Evolutionary conservation across 2,888 invertebrate species (phyloP).

Genomic region (Trilocha varians): DNA sequence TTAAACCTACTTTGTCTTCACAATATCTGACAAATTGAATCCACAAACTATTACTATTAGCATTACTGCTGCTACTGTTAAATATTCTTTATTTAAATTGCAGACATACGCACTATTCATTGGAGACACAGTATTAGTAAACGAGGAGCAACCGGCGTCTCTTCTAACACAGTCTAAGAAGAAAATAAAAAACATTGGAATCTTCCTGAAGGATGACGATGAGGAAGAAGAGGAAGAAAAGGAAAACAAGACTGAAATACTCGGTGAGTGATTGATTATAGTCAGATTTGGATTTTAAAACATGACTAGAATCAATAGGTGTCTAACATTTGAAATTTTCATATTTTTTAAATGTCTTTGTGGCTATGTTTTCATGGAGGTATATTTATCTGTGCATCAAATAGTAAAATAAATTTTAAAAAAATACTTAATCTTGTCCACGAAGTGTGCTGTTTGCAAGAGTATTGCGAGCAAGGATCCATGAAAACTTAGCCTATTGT

Average conservation of each 20-base stretch:
- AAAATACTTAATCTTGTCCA: no score
- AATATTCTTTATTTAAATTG: conserved; percentile 4
- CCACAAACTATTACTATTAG: neutral
- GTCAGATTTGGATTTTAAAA: neutral
- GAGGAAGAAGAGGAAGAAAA: conserved; percentile 89
- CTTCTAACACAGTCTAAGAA: conserved; percentile 94
- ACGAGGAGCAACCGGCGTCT: conserved; percentile 89
- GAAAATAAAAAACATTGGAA: conserved; percentile 95
- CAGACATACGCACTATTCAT: conserved; percentile 91
- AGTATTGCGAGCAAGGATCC: neutral
- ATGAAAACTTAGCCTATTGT: neutral
- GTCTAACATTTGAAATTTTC: no score
- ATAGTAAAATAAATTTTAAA: no score
- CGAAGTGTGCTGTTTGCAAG: neutral
- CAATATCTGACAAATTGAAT: no score
- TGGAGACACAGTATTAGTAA: conserved; percentile 97
- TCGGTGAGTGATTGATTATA: conserved; percentile 60
- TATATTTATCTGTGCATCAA: no score
- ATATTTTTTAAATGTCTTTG: no score
- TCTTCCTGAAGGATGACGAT: conserved; percentile 93
- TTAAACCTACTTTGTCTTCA: no score
- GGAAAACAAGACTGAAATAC: conserved; percentile 81
- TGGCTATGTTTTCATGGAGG: no score
- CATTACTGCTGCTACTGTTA: neutral
- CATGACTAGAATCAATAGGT: no score